A percentile compares a stretch with the other conserved stretches of the same genome.
Evolutionary conservation across 2,113 vertebrate genomes (phyloP).

Genomic region (Fulmarus glacialis): DNA sequence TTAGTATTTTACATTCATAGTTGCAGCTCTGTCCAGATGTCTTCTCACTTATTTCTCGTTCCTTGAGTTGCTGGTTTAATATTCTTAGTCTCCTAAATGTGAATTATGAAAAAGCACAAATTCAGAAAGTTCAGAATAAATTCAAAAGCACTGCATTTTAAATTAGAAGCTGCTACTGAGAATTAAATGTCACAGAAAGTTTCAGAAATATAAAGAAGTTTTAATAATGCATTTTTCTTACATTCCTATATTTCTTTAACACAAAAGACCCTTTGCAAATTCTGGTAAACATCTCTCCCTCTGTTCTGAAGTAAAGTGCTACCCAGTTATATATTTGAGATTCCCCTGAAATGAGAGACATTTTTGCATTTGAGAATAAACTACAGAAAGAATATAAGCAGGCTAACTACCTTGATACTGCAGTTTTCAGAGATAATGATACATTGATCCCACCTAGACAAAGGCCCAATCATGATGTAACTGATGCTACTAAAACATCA

Average conservation of each 20-base stretch:
- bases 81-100: conserved; percentile 78
- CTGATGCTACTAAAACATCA: background rate
- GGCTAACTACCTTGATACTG: background rate
- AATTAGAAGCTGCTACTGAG: background rate
- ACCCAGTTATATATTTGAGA: background rate
- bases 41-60: conserved; percentile 75
- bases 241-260: background rate
- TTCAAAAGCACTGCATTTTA: background rate
- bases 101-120: conserved; percentile 43
- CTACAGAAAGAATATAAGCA: background rate
- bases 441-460: background rate
- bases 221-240: background rate
- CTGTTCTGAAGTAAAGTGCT: background rate
- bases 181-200: background rate
- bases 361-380: background rate
- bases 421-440: background rate
- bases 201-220: background rate
- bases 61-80: conserved; percentile 82
- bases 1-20: conserved; percentile 79
- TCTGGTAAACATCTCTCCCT: background rate
- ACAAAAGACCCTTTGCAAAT: background rate
- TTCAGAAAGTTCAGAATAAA: background rate
- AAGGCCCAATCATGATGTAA: background rate
- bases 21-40: conserved; percentile 60
- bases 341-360: background rate